phyloP scores from a whole-genome alignment of 1,140 invertebrate genomes.

The Maconellicoccus hirsutus region DNA sequence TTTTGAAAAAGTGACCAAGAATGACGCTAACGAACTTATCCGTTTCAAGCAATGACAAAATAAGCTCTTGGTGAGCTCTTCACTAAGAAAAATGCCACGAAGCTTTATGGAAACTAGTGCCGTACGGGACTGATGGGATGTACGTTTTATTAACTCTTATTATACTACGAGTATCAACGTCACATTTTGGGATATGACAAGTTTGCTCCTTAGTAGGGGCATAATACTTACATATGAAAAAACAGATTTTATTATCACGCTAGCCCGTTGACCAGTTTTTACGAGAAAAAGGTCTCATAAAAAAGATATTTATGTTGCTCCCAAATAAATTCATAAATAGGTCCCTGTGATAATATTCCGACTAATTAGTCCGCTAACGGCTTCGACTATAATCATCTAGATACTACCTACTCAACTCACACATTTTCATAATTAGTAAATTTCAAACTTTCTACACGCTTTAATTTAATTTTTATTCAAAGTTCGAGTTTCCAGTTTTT shows the following conservation, averaged over 20 bases:
- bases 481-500: too few relatives aligned
- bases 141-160: conserved; percentile 5
- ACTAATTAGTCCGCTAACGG: too few relatives aligned
- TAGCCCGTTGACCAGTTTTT: neutral
- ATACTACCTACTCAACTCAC: too few relatives aligned
- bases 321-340: too few relatives aligned
- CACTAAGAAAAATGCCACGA: neutral
- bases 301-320: too few relatives aligned
- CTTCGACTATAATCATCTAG: too few relatives aligned
- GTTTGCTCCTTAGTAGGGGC: neutral
- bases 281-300: too few relatives aligned
- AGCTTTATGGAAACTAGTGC: neutral
- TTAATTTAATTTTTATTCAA: too few relatives aligned
- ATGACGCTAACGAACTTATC: neutral
- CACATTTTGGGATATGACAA: neutral
- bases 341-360: too few relatives aligned
- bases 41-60: neutral
- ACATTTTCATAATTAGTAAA: too few relatives aligned
- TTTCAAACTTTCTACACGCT: too few relatives aligned
- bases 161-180: conserved; percentile 2
- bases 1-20: neutral
- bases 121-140: neutral
- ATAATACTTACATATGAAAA: neutral
- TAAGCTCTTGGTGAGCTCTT: neutral
- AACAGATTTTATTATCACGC: neutral